A percentile compares a stretch with the other conserved stretches of the same genome.
These are phyloP conservation scores for Myotis davidii DNA, from an alignment of 2,113 vertebrate genomes.

Conservation along the genomic window DNA sequence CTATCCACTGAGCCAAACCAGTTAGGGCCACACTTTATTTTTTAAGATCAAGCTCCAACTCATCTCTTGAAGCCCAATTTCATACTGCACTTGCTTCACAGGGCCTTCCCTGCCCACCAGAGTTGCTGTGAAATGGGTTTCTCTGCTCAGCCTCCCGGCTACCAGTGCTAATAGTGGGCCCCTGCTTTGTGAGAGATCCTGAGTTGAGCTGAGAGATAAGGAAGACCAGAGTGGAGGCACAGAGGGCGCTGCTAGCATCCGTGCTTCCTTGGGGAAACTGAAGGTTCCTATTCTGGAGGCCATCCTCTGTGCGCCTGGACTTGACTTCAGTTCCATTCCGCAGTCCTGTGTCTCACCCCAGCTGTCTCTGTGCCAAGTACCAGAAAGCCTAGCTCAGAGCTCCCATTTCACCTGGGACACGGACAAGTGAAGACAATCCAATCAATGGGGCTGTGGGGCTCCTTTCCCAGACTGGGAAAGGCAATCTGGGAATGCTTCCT, in stretches of 20 bases:
- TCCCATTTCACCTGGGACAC: background rate
- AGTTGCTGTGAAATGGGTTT: background rate
- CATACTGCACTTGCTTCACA: slow-evolving; percentile 39
- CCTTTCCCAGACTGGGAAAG: background rate
- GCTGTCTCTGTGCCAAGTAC: background rate
- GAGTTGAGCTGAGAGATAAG: background rate
- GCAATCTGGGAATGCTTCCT: background rate
- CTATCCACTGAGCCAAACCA: too few species aligned
- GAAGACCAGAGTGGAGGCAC: background rate
- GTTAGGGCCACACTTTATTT: too few species aligned
- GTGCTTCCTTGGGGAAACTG: background rate
- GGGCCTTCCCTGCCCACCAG: background rate
- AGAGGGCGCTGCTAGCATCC: background rate
- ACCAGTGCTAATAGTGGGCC: rapidly evolving
- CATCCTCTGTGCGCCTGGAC: background rate
- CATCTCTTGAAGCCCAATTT: slow-evolving; percentile 36
- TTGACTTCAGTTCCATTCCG: background rate
- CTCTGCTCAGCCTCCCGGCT: background rate
- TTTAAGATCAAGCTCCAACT: background rate
- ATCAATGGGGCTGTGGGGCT: background rate
- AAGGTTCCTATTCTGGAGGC: background rate
- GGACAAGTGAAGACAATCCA: background rate
- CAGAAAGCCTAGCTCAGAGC: background rate
- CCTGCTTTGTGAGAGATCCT: background rate
- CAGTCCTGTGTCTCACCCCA: background rate